These are phyloP conservation scores for Aspidapion aeneum DNA, from an alignment of 2,888 invertebrate species.

Conservation along the genomic window DNA sequence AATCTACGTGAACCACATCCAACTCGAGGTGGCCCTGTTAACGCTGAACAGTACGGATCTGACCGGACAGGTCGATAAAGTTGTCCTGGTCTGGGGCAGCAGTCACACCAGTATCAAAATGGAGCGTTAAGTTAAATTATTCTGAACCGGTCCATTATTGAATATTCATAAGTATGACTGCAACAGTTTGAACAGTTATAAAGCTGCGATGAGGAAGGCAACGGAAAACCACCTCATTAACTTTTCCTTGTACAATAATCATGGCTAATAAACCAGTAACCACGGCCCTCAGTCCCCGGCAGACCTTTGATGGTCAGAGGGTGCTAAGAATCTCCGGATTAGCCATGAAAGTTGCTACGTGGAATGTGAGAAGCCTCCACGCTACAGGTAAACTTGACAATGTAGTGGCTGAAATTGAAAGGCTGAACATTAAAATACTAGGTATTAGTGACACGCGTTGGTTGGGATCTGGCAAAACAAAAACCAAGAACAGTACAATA, in stretches of 20 bases:
- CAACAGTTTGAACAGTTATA: not conserved
- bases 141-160: too few species aligned
- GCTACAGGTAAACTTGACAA: not conserved
- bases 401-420: not conserved
- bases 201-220: not conserved
- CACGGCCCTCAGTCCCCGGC: not conserved
- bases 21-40: too few species aligned
- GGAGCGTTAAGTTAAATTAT: too few species aligned
- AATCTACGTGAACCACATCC: too few species aligned
- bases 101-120: too few species aligned
- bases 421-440: not conserved
- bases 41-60: too few species aligned
- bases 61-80: too few species aligned
- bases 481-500: too few species aligned
- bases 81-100: too few species aligned
- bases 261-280: not conserved
- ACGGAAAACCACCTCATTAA: not conserved
- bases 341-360: not conserved
- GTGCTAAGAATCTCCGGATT: not conserved
- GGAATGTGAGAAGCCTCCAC: not conserved
- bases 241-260: not conserved
- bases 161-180: not conserved
- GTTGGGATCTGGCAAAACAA: not conserved
- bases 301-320: not conserved
- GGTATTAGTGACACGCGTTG: not conserved